A percentile compares a stretch with the other conserved stretches of the same genome.
Evolutionary conservation across 2,797 vertebrate genomes (phyloP).

Genomic region (Rhyacichthys aspro): DNA sequence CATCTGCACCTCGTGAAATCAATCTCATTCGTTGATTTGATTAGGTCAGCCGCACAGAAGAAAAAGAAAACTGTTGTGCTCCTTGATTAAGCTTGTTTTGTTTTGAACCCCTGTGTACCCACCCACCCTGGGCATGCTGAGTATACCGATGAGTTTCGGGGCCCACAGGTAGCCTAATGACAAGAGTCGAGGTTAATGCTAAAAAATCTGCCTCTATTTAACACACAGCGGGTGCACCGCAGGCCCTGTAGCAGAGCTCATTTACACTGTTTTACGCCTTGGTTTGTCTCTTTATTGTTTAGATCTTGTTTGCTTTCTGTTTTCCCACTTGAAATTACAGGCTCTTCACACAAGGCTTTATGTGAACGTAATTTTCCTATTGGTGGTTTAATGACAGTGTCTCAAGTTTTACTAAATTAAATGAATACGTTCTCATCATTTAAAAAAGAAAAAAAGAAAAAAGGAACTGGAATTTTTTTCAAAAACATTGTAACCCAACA

Average conservation of each 20-base stretch:
- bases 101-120: slow-evolving; percentile 42
- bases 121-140: slow-evolving; percentile 50
- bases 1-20: slow-evolving; percentile 81
- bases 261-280: slow-evolving; percentile 47
- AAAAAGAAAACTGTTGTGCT: slow-evolving; percentile 75
- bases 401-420: not conserved
- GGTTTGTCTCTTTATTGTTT: slow-evolving; percentile 43
- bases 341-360: slow-evolving; percentile 11
- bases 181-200: slow-evolving; percentile 68
- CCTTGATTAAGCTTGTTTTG: slow-evolving; percentile 75
- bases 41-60: slow-evolving; percentile 73
- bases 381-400: not conserved
- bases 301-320: slow-evolving; percentile 2
- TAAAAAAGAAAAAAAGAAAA: not conserved
- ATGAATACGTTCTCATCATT: not conserved
- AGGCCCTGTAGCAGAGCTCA: slow-evolving; percentile 44
- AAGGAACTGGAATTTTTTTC: too few relatives aligned
- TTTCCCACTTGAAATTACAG: slow-evolving; percentile 21
- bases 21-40: slow-evolving; percentile 79
- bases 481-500: too few relatives aligned
- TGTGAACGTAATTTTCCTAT: not conserved
- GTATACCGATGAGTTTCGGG: slow-evolving; percentile 59
- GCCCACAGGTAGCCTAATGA: slow-evolving; percentile 71
- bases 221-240: slow-evolving; percentile 55
- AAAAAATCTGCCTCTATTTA: slow-evolving; percentile 63